phyloP scores from a whole-genome alignment of 1,140 invertebrate genomes.

The Aphelinus certus region DNA sequence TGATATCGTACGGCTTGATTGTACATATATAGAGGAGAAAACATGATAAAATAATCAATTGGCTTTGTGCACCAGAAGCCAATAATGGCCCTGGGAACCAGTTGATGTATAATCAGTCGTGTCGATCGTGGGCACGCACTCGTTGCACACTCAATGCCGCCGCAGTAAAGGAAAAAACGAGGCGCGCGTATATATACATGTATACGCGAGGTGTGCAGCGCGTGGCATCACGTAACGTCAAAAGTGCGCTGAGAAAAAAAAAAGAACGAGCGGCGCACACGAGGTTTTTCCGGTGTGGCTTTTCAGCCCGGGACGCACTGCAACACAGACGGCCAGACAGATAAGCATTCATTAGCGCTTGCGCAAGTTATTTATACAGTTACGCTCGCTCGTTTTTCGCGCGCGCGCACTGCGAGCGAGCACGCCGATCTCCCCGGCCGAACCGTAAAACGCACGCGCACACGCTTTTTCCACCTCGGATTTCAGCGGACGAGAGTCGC shows the following conservation, averaged over 20 bases:
- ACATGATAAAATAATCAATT: too few relatives aligned
- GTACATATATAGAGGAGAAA: too few relatives aligned
- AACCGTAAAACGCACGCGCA: too few relatives aligned
- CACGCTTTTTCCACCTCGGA: background rate
- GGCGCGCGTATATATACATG: too few relatives aligned
- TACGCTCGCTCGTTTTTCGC: slow-evolving; percentile 51
- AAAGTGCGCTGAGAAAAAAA: slow-evolving; percentile 1
- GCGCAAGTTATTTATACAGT: slow-evolving; percentile 60
- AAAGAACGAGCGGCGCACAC: slow-evolving; percentile 12
- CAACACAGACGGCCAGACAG: slow-evolving; percentile 21
- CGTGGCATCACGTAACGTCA: background rate
- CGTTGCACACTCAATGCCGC: too few relatives aligned
- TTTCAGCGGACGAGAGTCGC: background rate
- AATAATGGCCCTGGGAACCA: too few relatives aligned
- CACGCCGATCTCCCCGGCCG: background rate
- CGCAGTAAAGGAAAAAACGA: too few relatives aligned
- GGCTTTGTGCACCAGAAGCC: too few relatives aligned
- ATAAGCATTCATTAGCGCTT: slow-evolving; percentile 61
- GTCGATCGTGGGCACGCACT: too few relatives aligned
- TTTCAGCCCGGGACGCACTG: slow-evolving; percentile 37
- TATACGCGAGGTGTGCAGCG: background rate
- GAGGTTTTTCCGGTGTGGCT: slow-evolving; percentile 47
- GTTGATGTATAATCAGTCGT: too few relatives aligned
- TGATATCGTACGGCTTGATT: too few relatives aligned
- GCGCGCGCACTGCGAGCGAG: slow-evolving; percentile 14